Evolutionary conservation across 2,113 vertebrate species (phyloP).

Genomic region (Sylvicapra grimmia): DNA sequence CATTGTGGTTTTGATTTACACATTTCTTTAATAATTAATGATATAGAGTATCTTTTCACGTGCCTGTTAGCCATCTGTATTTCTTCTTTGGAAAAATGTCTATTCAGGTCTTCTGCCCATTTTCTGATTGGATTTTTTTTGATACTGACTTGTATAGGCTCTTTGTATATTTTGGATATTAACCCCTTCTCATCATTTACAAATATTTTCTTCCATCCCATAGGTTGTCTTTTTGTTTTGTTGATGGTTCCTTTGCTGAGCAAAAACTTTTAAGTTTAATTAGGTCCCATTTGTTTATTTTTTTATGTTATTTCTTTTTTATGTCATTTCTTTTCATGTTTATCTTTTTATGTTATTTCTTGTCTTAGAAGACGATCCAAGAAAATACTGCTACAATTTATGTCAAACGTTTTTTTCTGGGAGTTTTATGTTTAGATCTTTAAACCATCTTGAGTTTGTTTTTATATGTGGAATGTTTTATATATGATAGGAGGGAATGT

Average conservation of each 20-base stretch:
- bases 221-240: neutral
- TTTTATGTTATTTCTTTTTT: neutral
- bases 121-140: neutral
- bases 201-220: neutral
- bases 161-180: neutral
- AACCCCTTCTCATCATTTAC: neutral
- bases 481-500: neutral
- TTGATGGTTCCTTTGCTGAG: neutral
- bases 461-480: neutral
- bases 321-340: neutral
- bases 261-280: neutral
- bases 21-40: neutral
- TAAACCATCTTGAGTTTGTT: neutral
- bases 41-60: neutral
- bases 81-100: neutral
- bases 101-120: neutral
- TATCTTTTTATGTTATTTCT: neutral
- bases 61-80: neutral
- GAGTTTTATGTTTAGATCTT: neutral
- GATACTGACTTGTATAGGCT: neutral
- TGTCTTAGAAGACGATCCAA: neutral
- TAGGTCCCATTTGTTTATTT: neutral
- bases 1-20: neutral
- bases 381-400: neutral
- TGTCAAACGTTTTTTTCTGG: neutral